Percentiles rank a stretch among this genome's conserved stretches.
These are phyloP conservation scores for Luehdorfia chinensis DNA, from an alignment of 1,140 invertebrate species.

Conservation along the genomic window DNA sequence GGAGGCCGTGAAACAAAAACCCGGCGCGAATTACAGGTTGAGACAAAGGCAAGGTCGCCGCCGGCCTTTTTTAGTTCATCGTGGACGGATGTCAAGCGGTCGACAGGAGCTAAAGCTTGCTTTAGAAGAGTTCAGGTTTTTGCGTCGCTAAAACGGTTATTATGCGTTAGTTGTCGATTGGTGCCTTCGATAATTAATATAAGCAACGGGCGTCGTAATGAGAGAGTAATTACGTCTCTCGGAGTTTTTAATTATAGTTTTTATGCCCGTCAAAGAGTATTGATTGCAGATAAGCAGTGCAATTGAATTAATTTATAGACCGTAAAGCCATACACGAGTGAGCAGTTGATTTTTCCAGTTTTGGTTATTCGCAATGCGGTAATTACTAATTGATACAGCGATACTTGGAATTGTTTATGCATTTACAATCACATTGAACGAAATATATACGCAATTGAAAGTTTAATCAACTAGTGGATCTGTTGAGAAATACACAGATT, in stretches of 20 bases:
- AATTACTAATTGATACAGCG: neutral
- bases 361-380: neutral
- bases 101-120: neutral
- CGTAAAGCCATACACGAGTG: neutral
- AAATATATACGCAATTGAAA: no score
- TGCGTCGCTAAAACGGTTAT: constrained; percentile 5
- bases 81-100: constrained; percentile 36
- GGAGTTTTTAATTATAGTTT: constrained; percentile 13
- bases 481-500: no score
- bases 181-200: constrained; percentile 2
- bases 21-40: constrained; percentile 30
- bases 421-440: no score
- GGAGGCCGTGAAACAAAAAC: constrained; percentile 24
- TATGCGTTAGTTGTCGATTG: neutral
- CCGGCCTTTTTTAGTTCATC: constrained; percentile 29
- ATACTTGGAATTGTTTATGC: neutral
- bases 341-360: neutral
- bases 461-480: no score
- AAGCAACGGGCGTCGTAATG: constrained; percentile 5
- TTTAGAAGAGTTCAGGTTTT: constrained; percentile 1
- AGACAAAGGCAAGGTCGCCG: constrained; percentile 47
- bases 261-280: neutral
- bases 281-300: constrained; percentile 14
- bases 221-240: constrained; percentile 8
- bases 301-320: constrained; percentile 17